Evolutionary conservation across 2,113 vertebrate genomes (phyloP).

Genomic region (Ranitomeya imitator): DNA sequence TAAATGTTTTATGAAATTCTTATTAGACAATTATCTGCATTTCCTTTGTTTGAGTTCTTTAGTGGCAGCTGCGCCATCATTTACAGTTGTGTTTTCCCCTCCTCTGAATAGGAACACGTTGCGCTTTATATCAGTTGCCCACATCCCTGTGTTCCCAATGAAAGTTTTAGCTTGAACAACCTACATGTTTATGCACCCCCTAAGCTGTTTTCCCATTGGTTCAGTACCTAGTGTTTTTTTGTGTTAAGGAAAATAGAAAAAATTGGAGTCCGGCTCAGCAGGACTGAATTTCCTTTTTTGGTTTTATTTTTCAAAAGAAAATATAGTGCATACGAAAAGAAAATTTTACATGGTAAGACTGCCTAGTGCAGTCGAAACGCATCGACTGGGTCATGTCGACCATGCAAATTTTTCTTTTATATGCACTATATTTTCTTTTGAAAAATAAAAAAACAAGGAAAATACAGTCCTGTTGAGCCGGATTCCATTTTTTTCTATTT

Average conservation of each 20-base stretch:
- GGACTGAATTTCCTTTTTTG: too few relatives aligned
- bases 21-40: constrained; percentile 58
- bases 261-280: too few relatives aligned
- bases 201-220: constrained; percentile 1
- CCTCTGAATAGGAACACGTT: constrained; percentile 34
- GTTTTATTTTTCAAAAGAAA: too few relatives aligned
- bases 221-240: neutral
- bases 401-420: too few relatives aligned
- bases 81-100: constrained; percentile 32
- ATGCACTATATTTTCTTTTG: too few relatives aligned
- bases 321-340: too few relatives aligned
- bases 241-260: neutral
- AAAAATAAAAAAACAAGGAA: too few relatives aligned
- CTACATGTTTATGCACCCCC: constrained; percentile 6
- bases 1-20: constrained; percentile 59
- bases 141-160: constrained; percentile 15
- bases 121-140: constrained; percentile 45
- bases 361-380: too few relatives aligned
- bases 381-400: too few relatives aligned
- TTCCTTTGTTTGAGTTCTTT: constrained; percentile 57
- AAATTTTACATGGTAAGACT: too few relatives aligned
- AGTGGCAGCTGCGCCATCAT: constrained; percentile 53
- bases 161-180: constrained; percentile 20
- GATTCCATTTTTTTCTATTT: too few relatives aligned
- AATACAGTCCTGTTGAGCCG: too few relatives aligned